Percentiles rank a stretch among this genome's conserved stretches.
phyloP scores from a whole-genome alignment of 2,797 vertebrate species.

The Morus bassanus region DNA sequence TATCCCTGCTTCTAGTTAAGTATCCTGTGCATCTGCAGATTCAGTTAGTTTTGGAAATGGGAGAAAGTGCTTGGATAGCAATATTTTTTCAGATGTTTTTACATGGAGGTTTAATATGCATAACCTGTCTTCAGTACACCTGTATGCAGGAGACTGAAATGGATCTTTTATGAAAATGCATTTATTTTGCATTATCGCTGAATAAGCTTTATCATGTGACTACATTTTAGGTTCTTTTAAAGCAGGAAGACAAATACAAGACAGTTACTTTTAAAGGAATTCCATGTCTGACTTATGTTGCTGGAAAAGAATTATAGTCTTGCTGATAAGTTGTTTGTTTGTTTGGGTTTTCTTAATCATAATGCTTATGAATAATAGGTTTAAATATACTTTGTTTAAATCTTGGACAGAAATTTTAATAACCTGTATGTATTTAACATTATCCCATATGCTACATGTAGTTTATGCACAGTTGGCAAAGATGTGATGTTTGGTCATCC shows the following conservation, averaged over 20 bases:
- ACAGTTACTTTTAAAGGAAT: background rate
- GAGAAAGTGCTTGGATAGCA: conserved; percentile 41
- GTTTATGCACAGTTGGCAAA: background rate
- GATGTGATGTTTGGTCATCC: background rate
- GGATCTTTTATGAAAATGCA: conserved; percentile 35
- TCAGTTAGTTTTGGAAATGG: conserved; percentile 3
- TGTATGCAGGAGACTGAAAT: conserved; percentile 15
- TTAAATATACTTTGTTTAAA: background rate
- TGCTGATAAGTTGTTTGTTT: background rate
- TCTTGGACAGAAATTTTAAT: background rate
- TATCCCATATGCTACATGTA: background rate
- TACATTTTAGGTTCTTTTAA: background rate
- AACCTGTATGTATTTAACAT: accelerated
- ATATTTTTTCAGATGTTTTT: background rate
- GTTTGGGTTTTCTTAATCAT: background rate
- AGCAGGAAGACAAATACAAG: background rate
- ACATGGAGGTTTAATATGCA: conserved; percentile 14
- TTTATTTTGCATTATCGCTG: conserved; percentile 26
- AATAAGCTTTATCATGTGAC: background rate
- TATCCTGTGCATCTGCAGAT: conserved; percentile 65
- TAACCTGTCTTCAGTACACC: conserved; percentile 21
- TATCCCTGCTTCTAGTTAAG: conserved; percentile 41
- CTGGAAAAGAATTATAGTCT: background rate
- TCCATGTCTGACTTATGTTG: background rate
- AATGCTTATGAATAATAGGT: background rate